Evolutionary conservation across 2,113 vertebrate genomes (phyloP).

Genomic region (Rafetus swinhoei): DNA sequence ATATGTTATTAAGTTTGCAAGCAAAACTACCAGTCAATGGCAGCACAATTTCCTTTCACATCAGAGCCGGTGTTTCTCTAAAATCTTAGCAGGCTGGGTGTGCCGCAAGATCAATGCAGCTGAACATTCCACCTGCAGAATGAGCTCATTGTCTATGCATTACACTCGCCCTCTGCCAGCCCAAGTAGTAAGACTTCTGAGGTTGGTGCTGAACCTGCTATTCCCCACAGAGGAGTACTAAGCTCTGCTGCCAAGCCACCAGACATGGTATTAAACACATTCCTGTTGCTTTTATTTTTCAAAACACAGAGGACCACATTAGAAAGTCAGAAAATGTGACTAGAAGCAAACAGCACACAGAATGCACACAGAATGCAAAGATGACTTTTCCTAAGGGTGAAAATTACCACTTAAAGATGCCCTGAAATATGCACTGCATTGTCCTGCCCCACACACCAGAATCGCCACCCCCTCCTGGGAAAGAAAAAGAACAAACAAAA

Average conservation of each 20-base stretch:
- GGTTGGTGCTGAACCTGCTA: conserved; percentile 62
- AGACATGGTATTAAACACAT: conserved; percentile 65
- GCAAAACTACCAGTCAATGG: conserved; percentile 64
- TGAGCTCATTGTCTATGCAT: conserved; percentile 75
- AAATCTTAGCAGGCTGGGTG: conserved; percentile 47
- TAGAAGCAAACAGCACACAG: conserved; percentile 27
- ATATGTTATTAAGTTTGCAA: conserved; percentile 66
- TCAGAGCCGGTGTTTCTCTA: conserved; percentile 68
- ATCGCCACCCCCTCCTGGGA: background rate
- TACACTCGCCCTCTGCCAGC: conserved; percentile 67
- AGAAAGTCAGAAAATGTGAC: conserved; percentile 46
- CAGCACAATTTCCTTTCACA: conserved; percentile 72
- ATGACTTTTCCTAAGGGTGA: background rate
- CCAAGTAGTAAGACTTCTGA: conserved; percentile 67
- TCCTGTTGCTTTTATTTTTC: conserved; percentile 66
- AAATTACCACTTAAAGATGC: background rate
- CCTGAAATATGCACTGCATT: background rate
- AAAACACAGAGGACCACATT: conserved; percentile 52
- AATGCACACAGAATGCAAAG: conserved; percentile 16
- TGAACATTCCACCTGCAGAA: conserved; percentile 75
- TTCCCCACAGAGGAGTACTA: conserved; percentile 54
- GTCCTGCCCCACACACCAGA: background rate
- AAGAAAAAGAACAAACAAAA: background rate
- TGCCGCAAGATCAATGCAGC: conserved; percentile 67
- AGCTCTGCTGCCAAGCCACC: conserved; percentile 57